A percentile compares a stretch with the other conserved stretches of the same genome.
phyloP scores from a whole-genome alignment of 2,113 vertebrate species.

The Tachysurus vachellii region DNA sequence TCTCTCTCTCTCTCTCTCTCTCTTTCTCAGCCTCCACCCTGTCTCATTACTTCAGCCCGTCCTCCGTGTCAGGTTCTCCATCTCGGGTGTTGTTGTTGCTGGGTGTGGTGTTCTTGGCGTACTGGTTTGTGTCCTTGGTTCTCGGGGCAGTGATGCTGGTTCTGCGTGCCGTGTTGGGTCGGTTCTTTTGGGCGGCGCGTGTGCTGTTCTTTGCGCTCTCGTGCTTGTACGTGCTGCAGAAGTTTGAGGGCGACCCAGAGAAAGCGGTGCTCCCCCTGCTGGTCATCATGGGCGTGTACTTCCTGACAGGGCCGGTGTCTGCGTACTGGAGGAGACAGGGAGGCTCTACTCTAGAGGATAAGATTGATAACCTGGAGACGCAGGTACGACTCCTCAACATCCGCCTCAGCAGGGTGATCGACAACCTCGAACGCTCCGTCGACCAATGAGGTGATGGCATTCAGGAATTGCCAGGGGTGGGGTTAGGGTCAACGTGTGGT shows the following conservation, averaged over 20 bases:
- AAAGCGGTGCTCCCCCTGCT: slow-evolving; percentile 86
- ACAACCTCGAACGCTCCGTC: slow-evolving; percentile 80
- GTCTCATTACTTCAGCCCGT: slow-evolving; percentile 88
- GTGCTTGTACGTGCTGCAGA: slow-evolving; percentile 95
- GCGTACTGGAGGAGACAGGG: slow-evolving; percentile 85
- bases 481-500: background rate
- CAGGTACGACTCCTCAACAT: slow-evolving; percentile 95
- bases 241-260: slow-evolving; percentile 91
- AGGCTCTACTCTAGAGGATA: slow-evolving; percentile 84
- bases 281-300: slow-evolving; percentile 90
- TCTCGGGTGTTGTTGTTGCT: slow-evolving; percentile 84
- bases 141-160: slow-evolving; percentile 88
- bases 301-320: slow-evolving; percentile 92
- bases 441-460: slow-evolving; percentile 74
- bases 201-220: slow-evolving; percentile 87
- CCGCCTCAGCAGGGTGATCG: slow-evolving; percentile 88
- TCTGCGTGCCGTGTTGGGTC: slow-evolving; percentile 86
- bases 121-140: slow-evolving; percentile 89
- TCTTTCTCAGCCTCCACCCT: slow-evolving; percentile 84
- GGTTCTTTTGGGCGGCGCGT: slow-evolving; percentile 90
- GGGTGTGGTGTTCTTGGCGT: slow-evolving; percentile 79
- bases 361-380: slow-evolving; percentile 91
- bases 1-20: slow-evolving; percentile 2
- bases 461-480: background rate
- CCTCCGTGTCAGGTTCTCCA: slow-evolving; percentile 72